Evolutionary conservation across 1,140 invertebrate genomes (phyloP).

Genomic region (Drosophila kikkawai): DNA sequence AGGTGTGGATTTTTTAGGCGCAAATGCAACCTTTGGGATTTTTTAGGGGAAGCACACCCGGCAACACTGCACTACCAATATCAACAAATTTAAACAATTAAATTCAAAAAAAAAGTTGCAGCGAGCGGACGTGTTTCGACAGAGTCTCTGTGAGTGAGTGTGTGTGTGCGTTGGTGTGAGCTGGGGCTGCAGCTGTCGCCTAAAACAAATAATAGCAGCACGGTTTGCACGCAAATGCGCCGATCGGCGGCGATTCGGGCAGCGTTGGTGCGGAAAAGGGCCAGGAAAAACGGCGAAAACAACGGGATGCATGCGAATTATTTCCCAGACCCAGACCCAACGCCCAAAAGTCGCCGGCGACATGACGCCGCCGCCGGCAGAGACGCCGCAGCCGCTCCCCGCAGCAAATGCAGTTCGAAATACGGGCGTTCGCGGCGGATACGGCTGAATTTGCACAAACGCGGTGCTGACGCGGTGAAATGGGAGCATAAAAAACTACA

Average conservation of each 20-base stretch:
- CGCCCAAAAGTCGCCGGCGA: constrained; percentile 75
- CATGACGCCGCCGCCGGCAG: constrained; percentile 53
- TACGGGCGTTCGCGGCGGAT: constrained; percentile 36
- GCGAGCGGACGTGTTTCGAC: constrained; percentile 31
- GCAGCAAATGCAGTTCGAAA: constrained; percentile 62
- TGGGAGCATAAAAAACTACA: constrained; percentile 63
- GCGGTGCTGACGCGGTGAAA: constrained; percentile 70
- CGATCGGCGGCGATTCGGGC: constrained; percentile 12
- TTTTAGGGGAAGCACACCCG: too few relatives aligned
- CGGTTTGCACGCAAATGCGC: constrained; percentile 21
- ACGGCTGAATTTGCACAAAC: constrained; percentile 57
- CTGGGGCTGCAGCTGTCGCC: constrained; percentile 70
- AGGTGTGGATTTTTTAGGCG: too few relatives aligned
- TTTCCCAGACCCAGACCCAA: constrained; percentile 34
- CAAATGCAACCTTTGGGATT: too few relatives aligned
- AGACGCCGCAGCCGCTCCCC: constrained; percentile 46
- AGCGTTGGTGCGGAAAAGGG: constrained; percentile 15
- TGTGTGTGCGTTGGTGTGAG: constrained; percentile 48
- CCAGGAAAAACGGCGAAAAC: constrained; percentile 4
- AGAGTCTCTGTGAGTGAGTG: constrained; percentile 21
- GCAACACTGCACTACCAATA: too few relatives aligned
- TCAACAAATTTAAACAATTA: too few relatives aligned
- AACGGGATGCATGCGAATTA: constrained; percentile 55
- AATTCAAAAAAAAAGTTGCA: constrained; percentile 5
- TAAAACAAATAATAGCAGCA: constrained; percentile 66